These are phyloP conservation scores for Macrobrachium rosenbergii DNA, from an alignment of 1,140 invertebrate species.

Conservation along the genomic window DNA sequence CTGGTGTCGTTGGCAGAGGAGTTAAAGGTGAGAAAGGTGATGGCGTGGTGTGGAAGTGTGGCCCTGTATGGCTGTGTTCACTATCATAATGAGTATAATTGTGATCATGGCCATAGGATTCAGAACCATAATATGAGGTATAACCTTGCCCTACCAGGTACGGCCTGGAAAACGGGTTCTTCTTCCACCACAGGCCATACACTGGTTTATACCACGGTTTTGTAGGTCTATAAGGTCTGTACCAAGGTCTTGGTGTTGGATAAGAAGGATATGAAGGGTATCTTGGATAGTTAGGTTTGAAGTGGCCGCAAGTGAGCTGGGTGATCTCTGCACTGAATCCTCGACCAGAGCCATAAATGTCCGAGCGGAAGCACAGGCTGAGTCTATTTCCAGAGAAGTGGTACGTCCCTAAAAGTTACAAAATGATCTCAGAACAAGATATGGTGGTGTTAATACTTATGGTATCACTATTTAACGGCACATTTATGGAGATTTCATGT, in stretches of 20 bases:
- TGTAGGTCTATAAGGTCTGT: slow-evolving; percentile 1
- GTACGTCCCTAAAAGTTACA: slow-evolving; percentile 28
- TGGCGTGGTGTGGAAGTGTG: neutral
- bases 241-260: neutral
- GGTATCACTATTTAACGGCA: neutral
- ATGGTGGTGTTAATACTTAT: neutral
- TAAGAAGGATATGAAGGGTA: slow-evolving; percentile 21
- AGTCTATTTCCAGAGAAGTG: slow-evolving; percentile 29
- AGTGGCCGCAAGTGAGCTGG: slow-evolving; percentile 45
- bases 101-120: neutral
- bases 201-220: slow-evolving; percentile 18
- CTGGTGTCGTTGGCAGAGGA: neutral
- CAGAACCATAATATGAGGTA: neutral
- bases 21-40: neutral
- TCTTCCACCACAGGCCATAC: slow-evolving; percentile 18
- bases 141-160: slow-evolving; percentile 6
- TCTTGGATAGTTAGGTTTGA: slow-evolving; percentile 35
- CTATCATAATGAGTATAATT: neutral
- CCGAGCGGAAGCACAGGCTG: slow-evolving; percentile 40
- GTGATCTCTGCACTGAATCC: slow-evolving; percentile 50
- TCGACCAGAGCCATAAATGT: slow-evolving; percentile 32
- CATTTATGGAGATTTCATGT: neutral
- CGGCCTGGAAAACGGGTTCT: slow-evolving; percentile 1
- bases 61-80: neutral
- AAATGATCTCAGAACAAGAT: neutral